These are phyloP conservation scores for Melitaea cinxia DNA, from an alignment of 1,140 invertebrate genomes.

Conservation along the genomic window DNA sequence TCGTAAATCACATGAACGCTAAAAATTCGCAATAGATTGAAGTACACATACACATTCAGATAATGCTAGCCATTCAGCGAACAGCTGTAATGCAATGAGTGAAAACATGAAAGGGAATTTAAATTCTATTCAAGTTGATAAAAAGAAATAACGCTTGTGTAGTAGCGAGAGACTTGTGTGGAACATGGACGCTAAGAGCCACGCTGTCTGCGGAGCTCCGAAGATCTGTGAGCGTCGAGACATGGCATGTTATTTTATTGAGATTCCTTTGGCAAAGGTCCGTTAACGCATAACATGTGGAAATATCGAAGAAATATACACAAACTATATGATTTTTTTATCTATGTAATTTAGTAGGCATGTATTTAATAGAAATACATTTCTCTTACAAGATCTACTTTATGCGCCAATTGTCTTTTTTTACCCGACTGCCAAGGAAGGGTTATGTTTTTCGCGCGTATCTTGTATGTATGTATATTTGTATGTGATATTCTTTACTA, in stretches of 20 bases:
- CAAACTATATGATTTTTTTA: too few relatives aligned
- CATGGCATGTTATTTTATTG: neutral
- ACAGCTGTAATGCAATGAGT: neutral
- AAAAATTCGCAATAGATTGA: neutral
- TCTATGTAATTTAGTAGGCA: too few relatives aligned
- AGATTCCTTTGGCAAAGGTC: neutral
- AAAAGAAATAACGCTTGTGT: neutral
- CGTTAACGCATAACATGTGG: too few relatives aligned
- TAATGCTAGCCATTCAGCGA: neutral
- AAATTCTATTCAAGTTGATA: slow-evolving; percentile 16
- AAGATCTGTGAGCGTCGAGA: neutral
- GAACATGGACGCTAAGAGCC: neutral
- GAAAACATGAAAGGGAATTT: slow-evolving; percentile 9
- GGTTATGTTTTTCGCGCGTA: too few relatives aligned
- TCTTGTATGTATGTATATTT: too few relatives aligned
- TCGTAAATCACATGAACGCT: neutral
- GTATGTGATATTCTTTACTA: too few relatives aligned
- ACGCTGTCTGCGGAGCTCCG: neutral
- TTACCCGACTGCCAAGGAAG: too few relatives aligned
- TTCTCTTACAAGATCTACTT: too few relatives aligned
- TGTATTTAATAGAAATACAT: too few relatives aligned
- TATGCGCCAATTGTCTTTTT: too few relatives aligned
- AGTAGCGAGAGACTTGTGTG: neutral
- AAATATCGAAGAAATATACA: too few relatives aligned
- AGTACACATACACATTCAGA: neutral